A percentile compares a stretch with the other conserved stretches of the same genome.
phyloP scores from a whole-genome alignment of 2,888 invertebrate genomes.

The Heliconius aoede region DNA sequence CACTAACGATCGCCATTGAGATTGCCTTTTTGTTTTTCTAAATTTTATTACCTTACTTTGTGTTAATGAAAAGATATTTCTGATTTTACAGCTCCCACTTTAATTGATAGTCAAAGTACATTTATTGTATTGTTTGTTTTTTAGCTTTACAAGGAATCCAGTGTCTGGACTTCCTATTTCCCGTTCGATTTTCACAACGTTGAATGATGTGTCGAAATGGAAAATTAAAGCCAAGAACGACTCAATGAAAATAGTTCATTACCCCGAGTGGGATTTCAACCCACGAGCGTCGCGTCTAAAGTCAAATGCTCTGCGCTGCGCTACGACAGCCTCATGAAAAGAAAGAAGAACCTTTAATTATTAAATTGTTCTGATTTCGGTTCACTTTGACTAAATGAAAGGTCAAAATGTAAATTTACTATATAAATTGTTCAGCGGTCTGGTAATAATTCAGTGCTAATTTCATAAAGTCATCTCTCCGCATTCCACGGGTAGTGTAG shows the following conservation, averaged over 20 bases:
- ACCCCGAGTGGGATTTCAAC: no score
- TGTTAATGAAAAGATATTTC: conserved; percentile 5
- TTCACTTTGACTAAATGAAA: background rate
- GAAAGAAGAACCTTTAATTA: background rate
- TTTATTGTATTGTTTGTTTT: no score
- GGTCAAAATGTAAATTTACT: background rate
- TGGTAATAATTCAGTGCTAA: background rate
- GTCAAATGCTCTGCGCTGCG: background rate
- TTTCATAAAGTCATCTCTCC: background rate
- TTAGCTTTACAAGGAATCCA: no score
- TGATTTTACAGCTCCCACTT: no score
- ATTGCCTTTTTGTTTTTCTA: conserved; percentile 1
- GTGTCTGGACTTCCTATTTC: no score
- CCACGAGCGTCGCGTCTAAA: no score
- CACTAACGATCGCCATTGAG: background rate
- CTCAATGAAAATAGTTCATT: no score
- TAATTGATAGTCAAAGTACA: no score
- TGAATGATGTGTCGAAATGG: no score
- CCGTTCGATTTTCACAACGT: no score
- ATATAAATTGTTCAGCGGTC: background rate
- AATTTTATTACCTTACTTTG: conserved; percentile 11
- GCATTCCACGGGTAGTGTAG: no score
- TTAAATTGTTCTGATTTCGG: conserved; percentile 1
- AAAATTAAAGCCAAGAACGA: no score
- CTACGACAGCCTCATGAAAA: background rate